Evolutionary conservation across 2,113 vertebrate genomes (phyloP).

Genomic region (Chloebia gouldiae): DNA sequence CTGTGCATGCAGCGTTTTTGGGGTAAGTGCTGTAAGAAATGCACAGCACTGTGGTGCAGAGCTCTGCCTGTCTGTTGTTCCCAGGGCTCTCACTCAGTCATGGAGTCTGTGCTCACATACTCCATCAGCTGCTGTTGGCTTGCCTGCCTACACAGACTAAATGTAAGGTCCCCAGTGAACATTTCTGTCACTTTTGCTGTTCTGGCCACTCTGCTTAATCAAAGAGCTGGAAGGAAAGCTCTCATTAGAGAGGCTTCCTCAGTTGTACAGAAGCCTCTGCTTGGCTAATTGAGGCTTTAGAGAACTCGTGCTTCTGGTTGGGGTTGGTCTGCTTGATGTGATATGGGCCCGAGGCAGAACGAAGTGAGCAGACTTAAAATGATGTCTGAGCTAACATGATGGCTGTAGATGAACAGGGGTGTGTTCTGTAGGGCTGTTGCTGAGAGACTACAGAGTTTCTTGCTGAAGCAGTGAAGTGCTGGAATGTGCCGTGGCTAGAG

Average conservation of each 20-base stretch:
- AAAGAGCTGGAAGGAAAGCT: conserved; percentile 27
- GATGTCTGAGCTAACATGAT: background rate
- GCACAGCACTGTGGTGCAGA: background rate
- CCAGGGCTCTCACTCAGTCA: background rate
- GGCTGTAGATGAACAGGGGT: background rate
- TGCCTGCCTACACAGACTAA: background rate
- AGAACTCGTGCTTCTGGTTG: background rate
- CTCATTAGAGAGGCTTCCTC: conserved; percentile 28
- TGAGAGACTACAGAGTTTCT: background rate
- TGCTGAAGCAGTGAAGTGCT: background rate
- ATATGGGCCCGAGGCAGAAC: background rate
- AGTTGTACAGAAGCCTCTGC: background rate
- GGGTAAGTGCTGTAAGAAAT: conserved; percentile 36
- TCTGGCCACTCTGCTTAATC: background rate
- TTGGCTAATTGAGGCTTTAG: background rate
- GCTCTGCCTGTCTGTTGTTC: background rate
- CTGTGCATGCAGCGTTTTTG: background rate
- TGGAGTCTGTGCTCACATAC: background rate
- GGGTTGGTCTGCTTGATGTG: background rate
- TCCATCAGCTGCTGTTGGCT: background rate
- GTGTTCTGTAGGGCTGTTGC: background rate
- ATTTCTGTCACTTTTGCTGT: background rate
- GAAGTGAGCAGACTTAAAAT: background rate
- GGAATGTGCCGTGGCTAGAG: too few relatives aligned
- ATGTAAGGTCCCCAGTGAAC: background rate